phyloP scores from a whole-genome alignment of 2,888 invertebrate genomes.

The Odontothrips loti region DNA sequence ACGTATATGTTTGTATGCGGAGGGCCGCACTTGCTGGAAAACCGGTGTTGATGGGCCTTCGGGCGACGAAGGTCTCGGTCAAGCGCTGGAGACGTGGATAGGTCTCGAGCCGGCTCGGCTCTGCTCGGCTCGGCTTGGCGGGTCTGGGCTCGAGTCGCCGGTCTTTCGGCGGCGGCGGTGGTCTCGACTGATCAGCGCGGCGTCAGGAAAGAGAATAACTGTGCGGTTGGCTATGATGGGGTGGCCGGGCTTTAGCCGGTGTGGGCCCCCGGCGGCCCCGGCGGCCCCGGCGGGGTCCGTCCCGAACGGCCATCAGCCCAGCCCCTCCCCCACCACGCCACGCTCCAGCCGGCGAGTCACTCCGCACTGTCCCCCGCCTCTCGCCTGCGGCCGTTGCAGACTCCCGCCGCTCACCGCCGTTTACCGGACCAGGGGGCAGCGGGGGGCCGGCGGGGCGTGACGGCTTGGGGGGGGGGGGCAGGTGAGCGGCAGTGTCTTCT shows the following conservation, averaged over 20 bases:
- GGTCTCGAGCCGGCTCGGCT: not conserved
- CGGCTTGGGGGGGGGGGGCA: no score
- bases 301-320: no score
- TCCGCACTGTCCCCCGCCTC: not conserved
- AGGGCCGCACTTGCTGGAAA: not conserved
- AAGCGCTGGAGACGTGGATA: not conserved
- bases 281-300: no score
- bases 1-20: not conserved
- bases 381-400: not conserved
- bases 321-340: not conserved
- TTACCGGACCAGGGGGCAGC: no score
- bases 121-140: not conserved
- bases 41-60: not conserved
- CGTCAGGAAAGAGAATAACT: conserved; percentile 22
- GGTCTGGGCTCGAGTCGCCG: not conserved
- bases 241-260: not conserved
- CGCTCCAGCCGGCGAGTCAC: not conserved
- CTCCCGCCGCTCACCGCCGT: not conserved
- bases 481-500: no score
- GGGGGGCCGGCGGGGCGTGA: no score
- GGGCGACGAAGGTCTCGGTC: not conserved
- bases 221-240: conserved; percentile 2
- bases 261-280: no score
- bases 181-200: not conserved
- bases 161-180: not conserved